Evolutionary conservation across 2,797 vertebrate genomes (phyloP).

Genomic region (Mus caroli): DNA sequence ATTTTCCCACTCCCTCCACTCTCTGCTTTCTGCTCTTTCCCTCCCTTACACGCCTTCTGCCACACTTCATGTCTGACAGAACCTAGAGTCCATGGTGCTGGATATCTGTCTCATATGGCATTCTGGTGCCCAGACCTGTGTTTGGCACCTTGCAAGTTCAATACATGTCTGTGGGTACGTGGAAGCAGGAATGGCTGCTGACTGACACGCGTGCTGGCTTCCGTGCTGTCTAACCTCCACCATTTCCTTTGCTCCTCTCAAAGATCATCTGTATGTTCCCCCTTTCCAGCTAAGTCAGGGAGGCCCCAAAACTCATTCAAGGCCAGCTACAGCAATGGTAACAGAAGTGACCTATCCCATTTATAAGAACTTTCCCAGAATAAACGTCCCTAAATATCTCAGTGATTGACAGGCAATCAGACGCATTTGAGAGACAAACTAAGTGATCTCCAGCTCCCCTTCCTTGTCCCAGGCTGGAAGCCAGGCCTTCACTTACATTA

Average conservation of each 20-base stretch:
- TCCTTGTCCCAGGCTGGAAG: neutral
- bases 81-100: neutral
- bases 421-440: neutral
- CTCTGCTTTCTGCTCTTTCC: neutral
- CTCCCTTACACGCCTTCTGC: neutral
- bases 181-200: neutral
- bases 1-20: neutral
- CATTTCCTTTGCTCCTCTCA: neutral
- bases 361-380: neutral
- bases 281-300: neutral
- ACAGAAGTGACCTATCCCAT: neutral
- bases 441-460: neutral
- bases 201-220: accelerated
- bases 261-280: too few relatives aligned
- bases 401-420: neutral
- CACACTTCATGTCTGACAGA: neutral
- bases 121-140: neutral
- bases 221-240: accelerated
- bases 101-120: neutral
- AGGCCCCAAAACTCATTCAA: neutral
- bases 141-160: neutral
- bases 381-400: neutral
- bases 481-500: neutral
- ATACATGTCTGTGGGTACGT: neutral
- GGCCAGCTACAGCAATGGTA: too few relatives aligned